phyloP scores from a whole-genome alignment of 2,113 vertebrate genomes.

The Ia io region DNA sequence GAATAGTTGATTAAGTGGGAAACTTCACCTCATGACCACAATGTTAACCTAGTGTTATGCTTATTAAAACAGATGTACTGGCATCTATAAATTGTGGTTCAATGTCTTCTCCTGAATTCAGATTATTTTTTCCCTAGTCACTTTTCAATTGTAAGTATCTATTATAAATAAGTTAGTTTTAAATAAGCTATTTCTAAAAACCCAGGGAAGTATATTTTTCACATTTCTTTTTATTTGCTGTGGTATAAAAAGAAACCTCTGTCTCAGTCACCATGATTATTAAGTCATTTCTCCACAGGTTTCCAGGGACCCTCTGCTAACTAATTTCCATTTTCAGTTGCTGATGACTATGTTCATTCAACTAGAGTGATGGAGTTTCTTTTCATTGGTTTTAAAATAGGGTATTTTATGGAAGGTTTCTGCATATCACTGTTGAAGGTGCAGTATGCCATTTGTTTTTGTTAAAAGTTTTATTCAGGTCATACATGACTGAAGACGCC shows the following conservation, averaged over 20 bases:
- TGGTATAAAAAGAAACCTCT: constrained; percentile 67
- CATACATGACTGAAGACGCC: constrained; percentile 46
- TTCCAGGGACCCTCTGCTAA: constrained; percentile 68
- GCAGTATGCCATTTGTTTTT: constrained; percentile 71
- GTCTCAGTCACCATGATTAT: constrained; percentile 63
- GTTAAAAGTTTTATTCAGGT: constrained; percentile 74
- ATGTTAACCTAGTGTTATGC: neutral
- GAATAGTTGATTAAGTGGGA: neutral
- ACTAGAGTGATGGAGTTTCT: constrained; percentile 75
- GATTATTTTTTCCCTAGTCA: constrained; percentile 42
- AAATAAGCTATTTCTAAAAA: constrained; percentile 70
- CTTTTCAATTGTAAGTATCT: constrained; percentile 64
- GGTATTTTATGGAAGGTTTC: constrained; percentile 65
- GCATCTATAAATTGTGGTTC: neutral
- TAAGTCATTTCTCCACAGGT: constrained; percentile 75
- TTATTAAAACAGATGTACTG: constrained; percentile 37
- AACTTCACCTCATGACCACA: neutral
- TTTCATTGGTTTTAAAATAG: constrained; percentile 77
- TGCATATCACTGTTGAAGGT: constrained; percentile 61
- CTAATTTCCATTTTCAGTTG: constrained; percentile 77
- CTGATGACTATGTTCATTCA: constrained; percentile 76
- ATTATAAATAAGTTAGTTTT: constrained; percentile 68
- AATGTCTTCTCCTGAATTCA: constrained; percentile 46
- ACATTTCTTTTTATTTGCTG: constrained; percentile 72
- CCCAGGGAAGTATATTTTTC: constrained; percentile 65